Conservation (phyloP, 2,797 vertebrate genomes). For the Momotus momota region DNA sequence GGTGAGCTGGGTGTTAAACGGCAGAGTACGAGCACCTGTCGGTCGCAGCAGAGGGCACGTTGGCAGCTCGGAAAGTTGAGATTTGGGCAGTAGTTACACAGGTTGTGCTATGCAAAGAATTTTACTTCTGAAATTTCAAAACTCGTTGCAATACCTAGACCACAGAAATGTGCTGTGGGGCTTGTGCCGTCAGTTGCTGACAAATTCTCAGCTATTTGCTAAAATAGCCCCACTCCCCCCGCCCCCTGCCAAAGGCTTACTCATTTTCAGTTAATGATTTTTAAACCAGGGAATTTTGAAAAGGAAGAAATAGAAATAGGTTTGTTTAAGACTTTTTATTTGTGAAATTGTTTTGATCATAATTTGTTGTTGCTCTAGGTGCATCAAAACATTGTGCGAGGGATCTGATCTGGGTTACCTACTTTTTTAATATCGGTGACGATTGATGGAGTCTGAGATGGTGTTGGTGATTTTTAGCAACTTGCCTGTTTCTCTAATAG, state of each 20-base stretch:
- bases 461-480: not conserved
- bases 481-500: not conserved
- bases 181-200: not conserved
- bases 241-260: not conserved
- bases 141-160: not conserved
- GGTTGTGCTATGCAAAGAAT: not conserved
- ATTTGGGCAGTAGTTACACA: not conserved
- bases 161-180: not conserved
- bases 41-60: not conserved
- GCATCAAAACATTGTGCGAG: not conserved
- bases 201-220: not conserved
- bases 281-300: not conserved
- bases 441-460: not conserved
- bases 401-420: not conserved
- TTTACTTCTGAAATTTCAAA: not conserved
- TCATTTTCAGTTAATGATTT: not conserved
- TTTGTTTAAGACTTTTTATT: not conserved
- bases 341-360: not conserved
- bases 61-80: not conserved
- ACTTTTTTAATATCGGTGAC: not conserved
- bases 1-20: not conserved
- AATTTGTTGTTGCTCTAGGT: not conserved
- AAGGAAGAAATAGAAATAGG: not conserved
- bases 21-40: accelerated
- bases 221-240: not conserved